Evolutionary conservation across 1,140 invertebrate genomes (phyloP).

Genomic region (Heliconius congener): DNA sequence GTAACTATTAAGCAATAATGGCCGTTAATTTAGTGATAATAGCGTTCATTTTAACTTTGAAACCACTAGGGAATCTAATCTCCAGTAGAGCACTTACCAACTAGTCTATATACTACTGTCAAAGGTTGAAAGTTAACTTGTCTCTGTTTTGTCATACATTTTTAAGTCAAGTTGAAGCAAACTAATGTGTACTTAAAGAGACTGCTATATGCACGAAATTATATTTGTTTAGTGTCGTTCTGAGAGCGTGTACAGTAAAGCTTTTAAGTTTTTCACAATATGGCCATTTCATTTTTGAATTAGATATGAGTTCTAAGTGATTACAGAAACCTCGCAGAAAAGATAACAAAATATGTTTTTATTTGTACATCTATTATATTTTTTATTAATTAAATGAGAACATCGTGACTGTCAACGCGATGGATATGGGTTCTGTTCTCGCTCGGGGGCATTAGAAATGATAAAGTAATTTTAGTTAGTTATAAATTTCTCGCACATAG

Average conservation of each 20-base stretch:
- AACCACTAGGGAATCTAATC: conserved; percentile 34
- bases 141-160: conserved; percentile 27
- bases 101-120: conserved; percentile 21
- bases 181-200: conserved; percentile 26
- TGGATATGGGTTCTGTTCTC: neutral
- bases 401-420: neutral
- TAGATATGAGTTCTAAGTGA: neutral
- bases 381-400: neutral
- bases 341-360: neutral
- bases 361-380: neutral
- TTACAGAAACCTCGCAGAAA: neutral
- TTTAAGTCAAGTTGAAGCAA: conserved; percentile 21
- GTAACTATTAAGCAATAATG: conserved; percentile 30
- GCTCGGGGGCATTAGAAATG: neutral
- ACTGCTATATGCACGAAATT: conserved; percentile 12
- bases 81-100: conserved; percentile 34
- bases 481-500: no score
- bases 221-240: conserved; percentile 11
- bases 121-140: conserved; percentile 23
- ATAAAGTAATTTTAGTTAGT: no score
- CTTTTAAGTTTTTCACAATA: conserved; percentile 4
- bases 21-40: conserved; percentile 38
- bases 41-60: conserved; percentile 33
- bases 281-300: conserved; percentile 9
- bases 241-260: neutral